Percentiles rank a stretch among this genome's conserved stretches.
phyloP scores from a whole-genome alignment of 2,113 vertebrate genomes.

The Plestiodon gilberti region DNA sequence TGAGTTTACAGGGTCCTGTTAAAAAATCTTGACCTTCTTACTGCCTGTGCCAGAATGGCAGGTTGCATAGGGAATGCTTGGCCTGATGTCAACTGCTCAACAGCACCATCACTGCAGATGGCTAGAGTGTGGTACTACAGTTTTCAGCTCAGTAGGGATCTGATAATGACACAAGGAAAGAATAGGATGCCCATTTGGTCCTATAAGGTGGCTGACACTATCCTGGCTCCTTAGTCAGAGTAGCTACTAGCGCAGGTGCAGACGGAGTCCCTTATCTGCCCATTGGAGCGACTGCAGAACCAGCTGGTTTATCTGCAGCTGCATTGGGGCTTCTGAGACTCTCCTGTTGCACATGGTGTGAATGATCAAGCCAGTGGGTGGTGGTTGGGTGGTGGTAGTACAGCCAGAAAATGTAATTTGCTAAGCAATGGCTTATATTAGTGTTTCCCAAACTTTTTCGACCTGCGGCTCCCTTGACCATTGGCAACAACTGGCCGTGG shows the following conservation, averaged over 20 bases:
- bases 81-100: too few relatives aligned
- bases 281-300: neutral
- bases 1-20: too few relatives aligned
- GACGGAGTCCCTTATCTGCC: neutral
- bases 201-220: too few relatives aligned
- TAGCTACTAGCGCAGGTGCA: neutral
- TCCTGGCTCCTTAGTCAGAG: neutral
- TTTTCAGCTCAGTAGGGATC: neutral
- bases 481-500: too few relatives aligned
- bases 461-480: too few relatives aligned
- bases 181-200: neutral
- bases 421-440: neutral
- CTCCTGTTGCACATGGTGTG: neutral
- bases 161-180: neutral
- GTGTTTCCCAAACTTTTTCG: neutral
- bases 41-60: neutral
- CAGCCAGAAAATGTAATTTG: neutral
- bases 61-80: too few relatives aligned
- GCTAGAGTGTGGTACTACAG: neutral
- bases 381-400: too few relatives aligned
- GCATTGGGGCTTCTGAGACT: neutral
- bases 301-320: too few relatives aligned
- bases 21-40: neutral
- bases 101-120: neutral
- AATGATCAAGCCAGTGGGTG: too few relatives aligned